Percentiles rank a stretch among this genome's conserved stretches.
These are phyloP conservation scores for Cyanoderma ruficeps DNA, from an alignment of 2,113 vertebrate species.

Conservation along the genomic window DNA sequence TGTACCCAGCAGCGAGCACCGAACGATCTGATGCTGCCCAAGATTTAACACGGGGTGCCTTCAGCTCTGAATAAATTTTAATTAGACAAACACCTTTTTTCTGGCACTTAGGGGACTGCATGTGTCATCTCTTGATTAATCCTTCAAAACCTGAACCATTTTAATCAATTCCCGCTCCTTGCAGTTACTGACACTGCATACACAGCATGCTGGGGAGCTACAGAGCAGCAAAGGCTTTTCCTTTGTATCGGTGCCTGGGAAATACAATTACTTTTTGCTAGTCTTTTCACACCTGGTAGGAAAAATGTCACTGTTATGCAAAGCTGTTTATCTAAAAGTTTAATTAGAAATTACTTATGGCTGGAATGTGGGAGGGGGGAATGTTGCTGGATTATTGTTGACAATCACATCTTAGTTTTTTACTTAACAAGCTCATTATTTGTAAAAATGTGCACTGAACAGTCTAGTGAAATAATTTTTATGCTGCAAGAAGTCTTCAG, in stretches of 20 bases:
- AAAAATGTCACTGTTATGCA: background rate
- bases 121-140: conserved; percentile 64
- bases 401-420: background rate
- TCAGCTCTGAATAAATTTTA: conserved; percentile 63
- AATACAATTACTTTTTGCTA: background rate
- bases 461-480: background rate
- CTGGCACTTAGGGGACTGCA: conserved; percentile 29
- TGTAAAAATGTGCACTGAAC: background rate
- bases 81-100: conserved; percentile 61
- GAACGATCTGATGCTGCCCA: background rate
- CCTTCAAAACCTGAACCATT: conserved; percentile 57
- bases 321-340: conserved; percentile 10
- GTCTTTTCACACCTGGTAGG: conserved; percentile 25
- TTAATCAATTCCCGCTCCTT: conserved; percentile 44
- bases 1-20: background rate
- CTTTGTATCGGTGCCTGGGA: background rate
- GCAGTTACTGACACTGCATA: background rate
- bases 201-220: background rate
- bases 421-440: background rate
- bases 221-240: background rate
- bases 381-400: background rate
- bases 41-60: background rate
- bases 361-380: background rate
- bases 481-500: background rate
- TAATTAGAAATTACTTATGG: background rate